Percentiles rank a stretch among this genome's conserved stretches.
These are phyloP conservation scores for Nesoenas mayeri DNA, from an alignment of 2,113 vertebrate species.

Conservation along the genomic window DNA sequence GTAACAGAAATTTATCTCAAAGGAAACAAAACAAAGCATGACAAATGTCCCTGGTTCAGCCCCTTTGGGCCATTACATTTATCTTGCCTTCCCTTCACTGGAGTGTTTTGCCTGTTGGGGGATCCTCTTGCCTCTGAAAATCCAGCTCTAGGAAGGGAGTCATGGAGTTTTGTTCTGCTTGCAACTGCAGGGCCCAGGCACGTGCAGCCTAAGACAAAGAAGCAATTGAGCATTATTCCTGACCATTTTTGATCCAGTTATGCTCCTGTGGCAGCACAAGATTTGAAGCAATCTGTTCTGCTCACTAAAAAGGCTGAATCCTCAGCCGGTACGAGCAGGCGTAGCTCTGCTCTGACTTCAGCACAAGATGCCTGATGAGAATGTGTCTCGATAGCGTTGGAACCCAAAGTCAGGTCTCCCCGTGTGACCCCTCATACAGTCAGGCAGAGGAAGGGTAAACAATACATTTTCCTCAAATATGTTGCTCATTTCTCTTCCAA, in stretches of 20 bases:
- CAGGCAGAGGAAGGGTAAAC: background rate
- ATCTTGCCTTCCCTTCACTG: background rate
- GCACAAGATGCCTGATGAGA: background rate
- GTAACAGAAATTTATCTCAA: background rate
- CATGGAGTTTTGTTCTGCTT: background rate
- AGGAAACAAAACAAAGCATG: background rate
- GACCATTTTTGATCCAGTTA: background rate
- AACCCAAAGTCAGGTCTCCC: background rate
- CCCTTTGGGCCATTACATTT: background rate
- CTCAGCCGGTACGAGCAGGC: background rate
- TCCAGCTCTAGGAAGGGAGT: background rate
- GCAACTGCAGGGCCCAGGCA: background rate
- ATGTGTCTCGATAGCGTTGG: accelerated
- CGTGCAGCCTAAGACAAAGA: background rate
- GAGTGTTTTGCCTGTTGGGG: background rate
- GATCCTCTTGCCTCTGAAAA: background rate
- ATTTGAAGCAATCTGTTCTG: background rate
- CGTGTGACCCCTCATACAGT: background rate
- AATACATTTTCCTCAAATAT: background rate
- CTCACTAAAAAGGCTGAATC: background rate
- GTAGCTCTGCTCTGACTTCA: background rate
- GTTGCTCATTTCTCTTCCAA: background rate
- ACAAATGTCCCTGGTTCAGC: background rate
- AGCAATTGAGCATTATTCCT: background rate
- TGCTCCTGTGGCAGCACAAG: background rate